phyloP scores from a whole-genome alignment of 1,140 invertebrate genomes.

The Anastrepha obliqua region DNA sequence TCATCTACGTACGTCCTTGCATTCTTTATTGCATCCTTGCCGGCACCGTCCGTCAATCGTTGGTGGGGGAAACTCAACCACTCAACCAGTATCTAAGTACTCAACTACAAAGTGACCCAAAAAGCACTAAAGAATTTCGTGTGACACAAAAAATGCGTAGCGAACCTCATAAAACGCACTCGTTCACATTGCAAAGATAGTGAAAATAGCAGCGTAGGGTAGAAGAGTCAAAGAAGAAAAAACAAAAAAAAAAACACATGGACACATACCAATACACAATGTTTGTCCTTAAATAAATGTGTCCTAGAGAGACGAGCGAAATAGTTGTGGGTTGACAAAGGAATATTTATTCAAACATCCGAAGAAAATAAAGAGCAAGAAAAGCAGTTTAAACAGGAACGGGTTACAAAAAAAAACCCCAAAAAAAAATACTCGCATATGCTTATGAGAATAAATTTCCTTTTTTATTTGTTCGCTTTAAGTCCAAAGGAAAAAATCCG shows the following conservation, averaged over 20 bases:
- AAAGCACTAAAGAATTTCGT: slow-evolving; percentile 47
- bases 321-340: background rate
- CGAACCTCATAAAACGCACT: slow-evolving; percentile 3
- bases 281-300: background rate
- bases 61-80: background rate
- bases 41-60: background rate
- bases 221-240: no score
- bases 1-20: background rate
- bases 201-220: background rate
- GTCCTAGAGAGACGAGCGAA: background rate
- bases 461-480: no score
- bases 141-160: slow-evolving; percentile 6
- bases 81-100: background rate
- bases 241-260: background rate
- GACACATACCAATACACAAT: no score
- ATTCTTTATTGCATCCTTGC: slow-evolving; percentile 1
- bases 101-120: slow-evolving; percentile 53
- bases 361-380: background rate
- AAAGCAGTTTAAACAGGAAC: no score
- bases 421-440: no score
- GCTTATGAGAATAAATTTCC: no score
- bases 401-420: no score
- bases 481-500: no score
- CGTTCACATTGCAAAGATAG: background rate
- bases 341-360: background rate